These are phyloP conservation scores for Phrixothrix hirtus DNA, from an alignment of 2,888 invertebrate genomes.

Conservation along the genomic window DNA sequence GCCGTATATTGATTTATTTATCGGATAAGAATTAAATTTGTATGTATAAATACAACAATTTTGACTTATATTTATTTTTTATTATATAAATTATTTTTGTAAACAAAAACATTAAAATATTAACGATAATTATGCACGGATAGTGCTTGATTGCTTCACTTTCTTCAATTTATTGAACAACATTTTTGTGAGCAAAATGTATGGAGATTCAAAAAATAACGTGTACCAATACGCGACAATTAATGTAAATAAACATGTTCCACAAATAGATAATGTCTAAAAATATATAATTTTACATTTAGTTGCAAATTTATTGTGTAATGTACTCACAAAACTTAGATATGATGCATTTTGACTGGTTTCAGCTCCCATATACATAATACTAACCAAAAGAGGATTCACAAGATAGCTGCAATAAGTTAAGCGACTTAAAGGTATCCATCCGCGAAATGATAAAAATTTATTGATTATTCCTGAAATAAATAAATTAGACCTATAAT, in stretches of 20 bases:
- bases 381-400: constrained; percentile 61
- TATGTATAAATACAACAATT: background rate
- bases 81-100: no score
- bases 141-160: constrained; percentile 4
- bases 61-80: background rate
- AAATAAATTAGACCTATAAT: no score
- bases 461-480: constrained; percentile 54
- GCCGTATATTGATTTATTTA: background rate
- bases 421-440: constrained; percentile 57
- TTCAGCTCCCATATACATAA: constrained; percentile 53
- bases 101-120: no score
- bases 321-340: constrained; percentile 51
- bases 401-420: constrained; percentile 64
- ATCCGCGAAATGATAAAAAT: constrained; percentile 50
- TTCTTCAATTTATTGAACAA: constrained; percentile 7
- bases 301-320: no score
- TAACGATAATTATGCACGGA: background rate
- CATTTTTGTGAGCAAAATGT: constrained; percentile 50
- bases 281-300: no score
- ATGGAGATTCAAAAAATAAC: constrained; percentile 54
- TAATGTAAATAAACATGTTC: constrained; percentile 46
- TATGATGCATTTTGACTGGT: constrained; percentile 46
- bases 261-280: constrained; percentile 46
- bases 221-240: constrained; percentile 49
- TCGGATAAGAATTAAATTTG: background rate